Percentiles rank a stretch among this genome's conserved stretches.
These are phyloP conservation scores for Xenopus laevis DNA, from an alignment of 2,113 vertebrate species.

Conservation along the genomic window DNA sequence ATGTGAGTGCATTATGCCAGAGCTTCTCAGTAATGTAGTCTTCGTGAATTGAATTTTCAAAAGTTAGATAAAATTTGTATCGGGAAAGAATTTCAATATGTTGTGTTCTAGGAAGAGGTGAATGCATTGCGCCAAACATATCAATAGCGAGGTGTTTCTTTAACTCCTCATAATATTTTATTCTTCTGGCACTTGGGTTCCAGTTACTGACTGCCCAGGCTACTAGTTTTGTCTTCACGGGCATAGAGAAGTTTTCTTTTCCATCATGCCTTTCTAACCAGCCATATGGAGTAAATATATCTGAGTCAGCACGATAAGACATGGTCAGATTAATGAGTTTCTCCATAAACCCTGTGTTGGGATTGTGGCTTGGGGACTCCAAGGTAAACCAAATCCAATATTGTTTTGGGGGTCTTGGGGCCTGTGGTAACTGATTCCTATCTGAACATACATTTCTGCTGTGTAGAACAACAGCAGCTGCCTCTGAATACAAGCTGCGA, in stretches of 20 bases:
- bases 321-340: slow-evolving; percentile 33
- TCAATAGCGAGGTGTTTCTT: slow-evolving; percentile 52
- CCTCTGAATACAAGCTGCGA: slow-evolving; percentile 9
- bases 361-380: slow-evolving; percentile 22
- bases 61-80: slow-evolving; percentile 65
- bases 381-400: slow-evolving; percentile 34
- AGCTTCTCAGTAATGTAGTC: slow-evolving; percentile 71
- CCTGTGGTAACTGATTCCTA: slow-evolving; percentile 4
- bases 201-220: slow-evolving; percentile 64
- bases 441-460: slow-evolving; percentile 11
- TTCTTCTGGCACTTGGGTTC: slow-evolving; percentile 47
- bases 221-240: slow-evolving; percentile 42
- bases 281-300: slow-evolving; percentile 30
- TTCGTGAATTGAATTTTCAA: slow-evolving; percentile 61
- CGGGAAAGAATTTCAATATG: slow-evolving; percentile 30
- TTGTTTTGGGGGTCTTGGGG: slow-evolving; percentile 15
- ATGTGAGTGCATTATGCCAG: slow-evolving; percentile 60
- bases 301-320: slow-evolving; percentile 26
- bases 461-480: slow-evolving; percentile 13
- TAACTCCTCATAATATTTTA: slow-evolving; percentile 50
- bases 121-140: slow-evolving; percentile 54
- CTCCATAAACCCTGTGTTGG: slow-evolving; percentile 15
- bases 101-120: slow-evolving; percentile 29
- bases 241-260: slow-evolving; percentile 7
- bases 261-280: neutral